Evolutionary conservation across 2,797 vertebrate species (phyloP), one percentile per base, ranked within the genome.

Genomic region (Bradypus variegatus): DNA sequence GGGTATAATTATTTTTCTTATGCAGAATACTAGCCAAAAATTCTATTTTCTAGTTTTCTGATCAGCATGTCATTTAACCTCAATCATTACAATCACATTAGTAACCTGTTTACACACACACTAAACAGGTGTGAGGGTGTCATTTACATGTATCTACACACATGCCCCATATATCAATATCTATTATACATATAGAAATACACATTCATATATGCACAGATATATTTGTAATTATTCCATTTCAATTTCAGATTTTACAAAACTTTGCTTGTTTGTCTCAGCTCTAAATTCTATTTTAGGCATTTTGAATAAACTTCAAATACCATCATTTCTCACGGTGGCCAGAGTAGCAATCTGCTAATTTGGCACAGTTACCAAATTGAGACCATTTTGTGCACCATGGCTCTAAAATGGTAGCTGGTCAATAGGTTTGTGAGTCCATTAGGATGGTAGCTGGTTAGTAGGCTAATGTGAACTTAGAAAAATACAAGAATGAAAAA

Each of bases 1-100:
- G 89, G 92, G 70, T 50, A 79, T 33, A 53, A 87, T 29, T 94
- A 77, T n/a, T 18, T 82, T 91, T 48, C n/a, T 86, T 72, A 81
- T 18, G 45, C 9, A 38, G 33, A 77, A n/a, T 16, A 31, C 15
- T 7, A 92, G 62, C 48, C 60, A 8, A 76, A 77, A 69, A 14
- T 70, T 79, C 27, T 76, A 12, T 83, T 85, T 38, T 67, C 88
- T 76, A 16, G n/a, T 33, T 89, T 78, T 91, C 77, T 90, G 53
- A n/a, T 21, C 11, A 45, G 23, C n/a, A 0, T 29, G 19, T 13
- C n/a, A 65, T 81, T 33, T 62, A 75, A 81, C 27, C 6, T 77
- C 50, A 90, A 38, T 82, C 18, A 18, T 16, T 53, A 11, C 33
- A 31, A 53, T 53, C 29, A 50, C 27, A 3, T 77, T 29, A 36